A percentile compares a stretch with the other conserved stretches of the same genome.
Conservation (phyloP, 2,113 vertebrate species). For the Saguinus midas region DNA sequence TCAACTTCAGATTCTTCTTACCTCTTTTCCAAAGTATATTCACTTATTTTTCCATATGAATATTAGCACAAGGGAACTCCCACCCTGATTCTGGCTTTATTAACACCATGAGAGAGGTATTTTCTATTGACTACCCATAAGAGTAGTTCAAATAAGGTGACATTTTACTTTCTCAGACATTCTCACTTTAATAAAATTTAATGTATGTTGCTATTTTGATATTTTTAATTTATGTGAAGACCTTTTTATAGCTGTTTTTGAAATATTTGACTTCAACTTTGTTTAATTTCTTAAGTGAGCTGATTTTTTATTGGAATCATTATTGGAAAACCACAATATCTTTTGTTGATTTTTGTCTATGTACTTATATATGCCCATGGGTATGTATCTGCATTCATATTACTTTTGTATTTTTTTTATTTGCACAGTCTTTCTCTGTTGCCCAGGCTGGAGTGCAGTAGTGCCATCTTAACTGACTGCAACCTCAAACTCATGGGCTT, state of each 20-base stretch:
- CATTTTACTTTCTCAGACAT: background rate
- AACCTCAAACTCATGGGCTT: too few species aligned
- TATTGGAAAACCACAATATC: background rate
- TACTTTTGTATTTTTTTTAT: background rate
- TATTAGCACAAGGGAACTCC: background rate
- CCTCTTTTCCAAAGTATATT: background rate
- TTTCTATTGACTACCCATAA: background rate
- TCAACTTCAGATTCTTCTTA: background rate
- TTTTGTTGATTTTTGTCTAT: background rate
- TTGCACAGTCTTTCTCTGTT: too few species aligned
- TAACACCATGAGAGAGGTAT: background rate
- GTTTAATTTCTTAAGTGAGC: background rate
- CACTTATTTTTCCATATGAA: background rate
- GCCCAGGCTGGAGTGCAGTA: too few species aligned
- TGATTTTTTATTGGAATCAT: background rate
- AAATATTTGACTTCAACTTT: background rate
- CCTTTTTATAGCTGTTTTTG: background rate
- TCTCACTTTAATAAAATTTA: background rate
- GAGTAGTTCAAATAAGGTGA: background rate
- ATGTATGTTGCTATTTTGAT: background rate
- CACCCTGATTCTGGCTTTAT: background rate
- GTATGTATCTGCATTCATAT: background rate
- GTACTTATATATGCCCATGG: accelerated
- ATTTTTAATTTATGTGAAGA: background rate
- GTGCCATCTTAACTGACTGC: too few species aligned